These are phyloP conservation scores for Spilogale gracilis DNA, from an alignment of 2,113 vertebrate genomes.

Conservation along the genomic window DNA sequence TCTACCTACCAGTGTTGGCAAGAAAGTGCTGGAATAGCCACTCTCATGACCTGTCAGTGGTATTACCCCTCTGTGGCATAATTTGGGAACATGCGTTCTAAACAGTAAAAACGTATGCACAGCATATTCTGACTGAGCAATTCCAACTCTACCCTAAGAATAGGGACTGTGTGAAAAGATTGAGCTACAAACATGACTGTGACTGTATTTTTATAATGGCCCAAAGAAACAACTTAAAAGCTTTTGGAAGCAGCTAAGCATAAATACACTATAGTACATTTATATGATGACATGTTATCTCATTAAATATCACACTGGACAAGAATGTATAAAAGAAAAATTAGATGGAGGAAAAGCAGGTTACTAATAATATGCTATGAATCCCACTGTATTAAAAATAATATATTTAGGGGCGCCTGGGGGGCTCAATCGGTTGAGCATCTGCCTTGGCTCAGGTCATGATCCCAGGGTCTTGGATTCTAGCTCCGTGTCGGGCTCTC, in stretches of 20 bases:
- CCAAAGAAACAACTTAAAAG: conserved; percentile 1
- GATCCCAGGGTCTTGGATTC: too few species aligned
- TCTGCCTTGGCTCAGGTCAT: too few species aligned
- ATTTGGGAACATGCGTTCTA: neutral
- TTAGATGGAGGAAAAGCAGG: conserved; percentile 32
- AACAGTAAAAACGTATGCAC: neutral
- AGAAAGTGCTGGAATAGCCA: neutral
- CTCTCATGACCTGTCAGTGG: neutral
- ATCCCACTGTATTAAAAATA: neutral
- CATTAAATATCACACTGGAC: neutral
- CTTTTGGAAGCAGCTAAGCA: neutral
- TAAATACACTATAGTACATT: neutral
- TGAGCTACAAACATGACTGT: neutral
- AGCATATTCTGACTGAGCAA: neutral
- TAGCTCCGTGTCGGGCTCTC: too few species aligned
- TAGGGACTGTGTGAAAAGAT: neutral
- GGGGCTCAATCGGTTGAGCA: too few species aligned
- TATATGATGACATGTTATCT: neutral
- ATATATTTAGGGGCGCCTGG: neutral
- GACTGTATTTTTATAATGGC: conserved; percentile 21
- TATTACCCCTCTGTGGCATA: neutral
- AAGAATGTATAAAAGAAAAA: conserved; percentile 41
- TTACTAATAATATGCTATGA: neutral
- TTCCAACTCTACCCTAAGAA: neutral
- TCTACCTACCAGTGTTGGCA: neutral